A percentile compares a stretch with the other conserved stretches of the same genome.
Conservation (phyloP, 2,113 vertebrate species). For the Cacatua alba region DNA sequence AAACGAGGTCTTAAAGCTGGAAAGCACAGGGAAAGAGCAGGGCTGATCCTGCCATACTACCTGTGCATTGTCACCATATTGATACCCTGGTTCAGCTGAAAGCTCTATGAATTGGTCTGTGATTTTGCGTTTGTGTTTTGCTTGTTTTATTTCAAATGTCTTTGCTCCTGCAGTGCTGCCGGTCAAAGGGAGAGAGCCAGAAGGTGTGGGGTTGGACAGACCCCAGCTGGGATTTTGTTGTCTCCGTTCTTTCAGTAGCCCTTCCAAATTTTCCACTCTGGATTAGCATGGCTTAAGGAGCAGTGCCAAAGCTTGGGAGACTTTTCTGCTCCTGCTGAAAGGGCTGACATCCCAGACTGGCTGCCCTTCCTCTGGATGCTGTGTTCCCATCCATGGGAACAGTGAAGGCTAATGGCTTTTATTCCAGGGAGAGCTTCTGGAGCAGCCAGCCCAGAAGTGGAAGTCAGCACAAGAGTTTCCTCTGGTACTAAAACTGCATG, state of each 20-base stretch:
- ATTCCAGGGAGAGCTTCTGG: background rate
- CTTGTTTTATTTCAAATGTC: background rate
- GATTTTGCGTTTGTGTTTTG: background rate
- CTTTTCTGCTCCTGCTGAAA: background rate
- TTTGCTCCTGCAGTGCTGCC: background rate
- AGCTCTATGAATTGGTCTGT: background rate
- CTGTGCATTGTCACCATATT: background rate
- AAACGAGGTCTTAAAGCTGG: background rate
- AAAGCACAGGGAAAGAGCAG: background rate
- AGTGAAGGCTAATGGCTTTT: background rate
- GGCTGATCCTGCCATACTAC: accelerated
- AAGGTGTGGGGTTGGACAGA: background rate
- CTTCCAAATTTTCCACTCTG: background rate
- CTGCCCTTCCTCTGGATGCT: background rate
- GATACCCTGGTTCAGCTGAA: background rate
- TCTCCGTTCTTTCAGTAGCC: background rate
- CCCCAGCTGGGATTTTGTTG: background rate
- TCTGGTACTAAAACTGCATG: background rate
- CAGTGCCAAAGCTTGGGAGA: background rate
- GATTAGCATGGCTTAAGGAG: background rate
- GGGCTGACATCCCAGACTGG: background rate
- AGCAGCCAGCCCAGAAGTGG: background rate
- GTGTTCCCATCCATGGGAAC: accelerated
- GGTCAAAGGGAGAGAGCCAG: background rate
- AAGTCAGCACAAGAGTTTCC: background rate